These are phyloP conservation scores for Lasioglossum baleicum DNA, from an alignment of 1,140 invertebrate species.

Conservation along the genomic window DNA sequence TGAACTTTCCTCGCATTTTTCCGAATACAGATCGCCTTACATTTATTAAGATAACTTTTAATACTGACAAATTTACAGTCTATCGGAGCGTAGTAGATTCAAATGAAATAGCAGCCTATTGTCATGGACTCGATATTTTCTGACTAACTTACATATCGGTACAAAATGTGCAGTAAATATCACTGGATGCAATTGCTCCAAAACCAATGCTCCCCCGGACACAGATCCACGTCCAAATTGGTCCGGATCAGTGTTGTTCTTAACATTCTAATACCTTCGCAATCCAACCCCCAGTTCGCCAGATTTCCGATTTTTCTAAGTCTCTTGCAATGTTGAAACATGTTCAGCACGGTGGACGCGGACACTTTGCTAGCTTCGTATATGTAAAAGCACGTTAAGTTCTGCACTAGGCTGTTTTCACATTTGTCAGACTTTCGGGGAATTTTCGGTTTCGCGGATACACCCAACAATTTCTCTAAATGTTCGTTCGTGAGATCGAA, in stretches of 20 bases:
- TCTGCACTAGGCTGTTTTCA: constrained; percentile 68
- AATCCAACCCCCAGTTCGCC: constrained; percentile 77
- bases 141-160: neutral
- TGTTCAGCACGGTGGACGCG: constrained; percentile 69
- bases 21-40: constrained; percentile 18
- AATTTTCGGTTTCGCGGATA: constrained; percentile 21
- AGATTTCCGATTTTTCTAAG: constrained; percentile 78
- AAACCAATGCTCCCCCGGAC: constrained; percentile 79
- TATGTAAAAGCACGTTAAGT: constrained; percentile 79
- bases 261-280: constrained; percentile 73
- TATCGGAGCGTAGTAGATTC: constrained; percentile 40
- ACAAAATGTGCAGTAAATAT: neutral
- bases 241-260: constrained; percentile 68
- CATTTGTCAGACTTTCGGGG: constrained; percentile 27
- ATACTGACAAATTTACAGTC: constrained; percentile 68
- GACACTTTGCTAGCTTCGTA: constrained; percentile 76
- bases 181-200: constrained; percentile 77
- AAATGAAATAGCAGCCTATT: constrained; percentile 41
- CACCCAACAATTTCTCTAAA: constrained; percentile 61
- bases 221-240: constrained; percentile 77
- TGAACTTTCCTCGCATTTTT: neutral
- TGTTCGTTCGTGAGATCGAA: constrained; percentile 75
- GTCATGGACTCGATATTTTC: constrained; percentile 34
- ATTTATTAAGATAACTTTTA: constrained; percentile 48
- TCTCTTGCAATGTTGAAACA: constrained; percentile 73